These are phyloP conservation scores for Daktulosphaira vitifoliae DNA, from an alignment of 1,140 invertebrate species.

Conservation along the genomic window DNA sequence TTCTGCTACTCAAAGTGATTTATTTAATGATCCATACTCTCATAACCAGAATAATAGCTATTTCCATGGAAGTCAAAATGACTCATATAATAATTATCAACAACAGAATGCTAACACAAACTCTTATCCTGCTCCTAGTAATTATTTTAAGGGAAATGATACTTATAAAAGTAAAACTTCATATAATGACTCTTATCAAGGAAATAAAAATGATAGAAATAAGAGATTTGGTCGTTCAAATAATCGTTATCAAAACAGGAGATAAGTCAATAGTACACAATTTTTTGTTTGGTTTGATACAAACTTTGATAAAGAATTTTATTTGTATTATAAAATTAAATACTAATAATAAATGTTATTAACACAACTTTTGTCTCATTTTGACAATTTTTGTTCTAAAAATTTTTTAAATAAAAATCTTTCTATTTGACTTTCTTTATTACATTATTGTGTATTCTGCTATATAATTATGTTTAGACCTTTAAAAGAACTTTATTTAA, in stretches of 20 bases:
- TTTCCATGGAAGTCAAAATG: not conserved
- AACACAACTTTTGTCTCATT: no score
- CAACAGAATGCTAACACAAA: not conserved
- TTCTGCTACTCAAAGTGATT: constrained; percentile 1
- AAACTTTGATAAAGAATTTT: no score
- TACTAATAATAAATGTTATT: no score
- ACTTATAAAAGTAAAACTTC: constrained; percentile 3
- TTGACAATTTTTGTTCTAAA: no score
- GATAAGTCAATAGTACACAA: not conserved
- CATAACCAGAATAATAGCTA: constrained; percentile 4
- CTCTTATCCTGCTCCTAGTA: not conserved
- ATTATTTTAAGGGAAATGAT: not conserved
- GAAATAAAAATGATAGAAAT: constrained; percentile 16
- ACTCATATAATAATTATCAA: constrained; percentile 13
- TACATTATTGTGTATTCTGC: no score
- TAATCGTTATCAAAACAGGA: constrained; percentile 18
- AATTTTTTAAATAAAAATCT: no score
- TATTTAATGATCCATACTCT: constrained; percentile 19
- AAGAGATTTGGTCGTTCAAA: not conserved
- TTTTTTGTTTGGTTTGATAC: no score
- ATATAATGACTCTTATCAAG: constrained; percentile 12
- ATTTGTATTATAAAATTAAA: no score
- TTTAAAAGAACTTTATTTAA: no score
- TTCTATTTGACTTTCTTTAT: no score
- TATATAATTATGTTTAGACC: no score